Conservation (phyloP, 1,140 invertebrate genomes). For the Polypedilum vanderplanki region DNA sequence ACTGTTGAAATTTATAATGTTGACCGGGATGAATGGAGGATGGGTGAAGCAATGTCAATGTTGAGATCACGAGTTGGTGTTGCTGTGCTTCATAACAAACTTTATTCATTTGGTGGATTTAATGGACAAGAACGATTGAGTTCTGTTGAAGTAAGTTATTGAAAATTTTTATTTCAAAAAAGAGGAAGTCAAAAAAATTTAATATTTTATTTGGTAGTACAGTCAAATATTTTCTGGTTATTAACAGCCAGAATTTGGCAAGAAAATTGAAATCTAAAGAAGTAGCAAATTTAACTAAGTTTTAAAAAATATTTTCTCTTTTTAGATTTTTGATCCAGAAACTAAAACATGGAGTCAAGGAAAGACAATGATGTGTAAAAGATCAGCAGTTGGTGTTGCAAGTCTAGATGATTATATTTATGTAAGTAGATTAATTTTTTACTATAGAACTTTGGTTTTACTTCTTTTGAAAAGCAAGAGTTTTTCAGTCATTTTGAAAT, state of each 20-base stretch:
- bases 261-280: too few relatives aligned
- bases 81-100: slow-evolving; percentile 65
- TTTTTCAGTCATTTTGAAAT: too few relatives aligned
- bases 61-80: slow-evolving; percentile 75
- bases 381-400: slow-evolving; percentile 82
- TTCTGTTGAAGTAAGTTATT: slow-evolving; percentile 66
- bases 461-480: too few relatives aligned
- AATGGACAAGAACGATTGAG: slow-evolving; percentile 74
- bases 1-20: slow-evolving; percentile 85
- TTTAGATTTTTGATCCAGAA: slow-evolving; percentile 58
- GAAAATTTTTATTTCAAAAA: too few relatives aligned
- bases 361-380: slow-evolving; percentile 73
- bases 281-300: too few relatives aligned
- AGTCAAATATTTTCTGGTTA: too few relatives aligned
- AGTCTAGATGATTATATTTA: slow-evolving; percentile 71
- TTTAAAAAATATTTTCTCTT: too few relatives aligned
- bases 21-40: slow-evolving; percentile 60
- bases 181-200: too few relatives aligned
- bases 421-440: slow-evolving; percentile 47
- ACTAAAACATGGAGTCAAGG: slow-evolving; percentile 70
- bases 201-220: too few relatives aligned
- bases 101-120: slow-evolving; percentile 71
- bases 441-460: too few relatives aligned
- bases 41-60: slow-evolving; percentile 80
- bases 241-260: too few relatives aligned